Conservation (phyloP, 1,140 invertebrate genomes). For the Caerostris darwini region DNA sequence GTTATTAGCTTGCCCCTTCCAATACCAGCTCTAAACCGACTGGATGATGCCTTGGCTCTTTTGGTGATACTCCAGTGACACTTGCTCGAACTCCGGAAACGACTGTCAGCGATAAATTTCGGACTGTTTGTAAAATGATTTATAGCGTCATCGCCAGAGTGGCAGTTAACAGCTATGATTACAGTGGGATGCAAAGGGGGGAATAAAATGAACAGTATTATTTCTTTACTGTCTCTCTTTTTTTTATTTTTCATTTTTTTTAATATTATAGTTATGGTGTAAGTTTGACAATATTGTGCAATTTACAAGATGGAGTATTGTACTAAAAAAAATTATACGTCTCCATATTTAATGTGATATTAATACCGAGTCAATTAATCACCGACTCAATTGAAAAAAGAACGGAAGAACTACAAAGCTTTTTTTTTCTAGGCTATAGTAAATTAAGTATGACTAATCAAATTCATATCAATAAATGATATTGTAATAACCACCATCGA, state of each 20-base stretch:
- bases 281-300: neutral
- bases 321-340: neutral
- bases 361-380: too few species aligned
- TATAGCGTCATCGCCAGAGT: slow-evolving; percentile 25
- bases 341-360: too few species aligned
- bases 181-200: slow-evolving; percentile 17
- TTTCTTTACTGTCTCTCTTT: neutral
- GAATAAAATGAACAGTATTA: slow-evolving; percentile 9
- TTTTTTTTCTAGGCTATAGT: too few species aligned
- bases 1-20: neutral
- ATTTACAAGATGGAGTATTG: slow-evolving; percentile 1
- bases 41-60: neutral
- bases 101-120: slow-evolving; percentile 42
- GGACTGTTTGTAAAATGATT: slow-evolving; percentile 50
- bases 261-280: neutral
- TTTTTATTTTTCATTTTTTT: neutral
- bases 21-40: neutral
- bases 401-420: too few species aligned
- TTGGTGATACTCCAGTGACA: neutral
- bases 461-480: too few species aligned
- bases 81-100: slow-evolving; percentile 26
- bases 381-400: too few species aligned
- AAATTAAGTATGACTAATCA: too few species aligned
- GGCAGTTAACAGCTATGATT: slow-evolving; percentile 51
- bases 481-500: too few species aligned